Evolutionary conservation across 2,888 invertebrate species (phyloP).

Genomic region (Barypeithes pellucidus): DNA sequence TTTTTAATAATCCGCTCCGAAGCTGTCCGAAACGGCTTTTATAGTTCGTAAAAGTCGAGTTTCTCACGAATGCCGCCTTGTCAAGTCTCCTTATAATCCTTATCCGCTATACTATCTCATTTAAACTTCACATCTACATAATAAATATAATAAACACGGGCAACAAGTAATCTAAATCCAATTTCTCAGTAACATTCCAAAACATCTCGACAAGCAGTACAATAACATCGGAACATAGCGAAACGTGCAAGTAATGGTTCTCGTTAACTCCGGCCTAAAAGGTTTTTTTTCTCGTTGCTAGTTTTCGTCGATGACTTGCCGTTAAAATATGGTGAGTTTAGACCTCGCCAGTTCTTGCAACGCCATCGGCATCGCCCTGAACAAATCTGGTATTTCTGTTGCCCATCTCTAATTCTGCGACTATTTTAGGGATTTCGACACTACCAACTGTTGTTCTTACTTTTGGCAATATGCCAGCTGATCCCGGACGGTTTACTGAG

Average conservation of each 20-base stretch:
- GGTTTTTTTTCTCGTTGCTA: conserved; percentile 15
- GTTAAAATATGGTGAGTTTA: background rate
- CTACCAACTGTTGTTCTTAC: too few species aligned
- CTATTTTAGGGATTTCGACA: too few species aligned
- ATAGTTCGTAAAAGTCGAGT: conserved; percentile 24
- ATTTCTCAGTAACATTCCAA: conserved; percentile 42
- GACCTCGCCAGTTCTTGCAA: too few species aligned
- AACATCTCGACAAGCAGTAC: conserved; percentile 25
- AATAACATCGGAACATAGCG: conserved; percentile 21
- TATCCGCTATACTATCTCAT: conserved; percentile 41
- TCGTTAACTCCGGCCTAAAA: conserved; percentile 32
- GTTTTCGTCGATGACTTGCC: conserved; percentile 33
- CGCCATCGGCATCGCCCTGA: too few species aligned
- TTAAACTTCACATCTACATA: conserved; percentile 40
- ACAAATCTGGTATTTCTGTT: too few species aligned
- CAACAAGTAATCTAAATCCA: conserved; percentile 45
- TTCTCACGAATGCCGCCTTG: conserved; percentile 39
- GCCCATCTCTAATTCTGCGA: too few species aligned
- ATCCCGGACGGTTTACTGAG: too few species aligned
- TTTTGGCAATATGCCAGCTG: too few species aligned
- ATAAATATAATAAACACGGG: conserved; percentile 44
- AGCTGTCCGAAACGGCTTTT: conserved; percentile 27
- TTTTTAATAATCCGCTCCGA: conserved; percentile 8
- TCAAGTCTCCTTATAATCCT: conserved; percentile 38
- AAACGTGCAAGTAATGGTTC: conserved; percentile 45